A percentile compares a stretch with the other conserved stretches of the same genome.
Conservation (phyloP, 2,113 vertebrate species). For the Lipophrys pholis region DNA sequence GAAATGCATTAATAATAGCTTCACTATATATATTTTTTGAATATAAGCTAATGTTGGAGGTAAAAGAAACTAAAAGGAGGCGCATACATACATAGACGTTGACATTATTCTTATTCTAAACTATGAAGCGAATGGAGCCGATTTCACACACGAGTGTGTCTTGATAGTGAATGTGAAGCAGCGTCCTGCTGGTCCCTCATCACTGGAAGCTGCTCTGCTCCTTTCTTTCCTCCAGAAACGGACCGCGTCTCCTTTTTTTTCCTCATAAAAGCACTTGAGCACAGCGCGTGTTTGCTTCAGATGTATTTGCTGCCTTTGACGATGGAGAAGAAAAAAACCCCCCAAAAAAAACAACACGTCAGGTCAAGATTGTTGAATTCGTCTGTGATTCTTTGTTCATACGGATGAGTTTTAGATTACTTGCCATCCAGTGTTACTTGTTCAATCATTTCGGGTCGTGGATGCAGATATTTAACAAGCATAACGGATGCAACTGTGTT, state of each 20-base stretch:
- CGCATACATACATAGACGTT: too few species aligned
- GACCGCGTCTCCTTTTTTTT: not conserved
- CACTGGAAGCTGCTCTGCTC: constrained; percentile 38
- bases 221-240: not conserved
- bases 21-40: too few species aligned
- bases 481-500: constrained; percentile 42
- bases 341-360: not conserved
- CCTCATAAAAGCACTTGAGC: constrained; percentile 30
- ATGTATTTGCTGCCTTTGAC: constrained; percentile 56
- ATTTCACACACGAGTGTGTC: too few species aligned
- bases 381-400: constrained; percentile 55
- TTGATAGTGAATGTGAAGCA: constrained; percentile 53
- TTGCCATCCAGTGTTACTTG: constrained; percentile 65
- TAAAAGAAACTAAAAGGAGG: too few species aligned
- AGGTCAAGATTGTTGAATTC: constrained; percentile 31
- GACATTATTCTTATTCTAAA: too few species aligned
- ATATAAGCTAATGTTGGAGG: too few species aligned
- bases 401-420: constrained; percentile 57
- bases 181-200: constrained; percentile 29
- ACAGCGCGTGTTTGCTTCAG: constrained; percentile 4
- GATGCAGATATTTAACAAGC: constrained; percentile 41
- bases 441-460: constrained; percentile 49
- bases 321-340: constrained; percentile 7
- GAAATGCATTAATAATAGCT: too few species aligned
- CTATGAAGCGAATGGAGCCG: too few species aligned